Evolutionary conservation across 2,888 invertebrate species (phyloP).

Genomic region (Eupithecia inturbata): DNA sequence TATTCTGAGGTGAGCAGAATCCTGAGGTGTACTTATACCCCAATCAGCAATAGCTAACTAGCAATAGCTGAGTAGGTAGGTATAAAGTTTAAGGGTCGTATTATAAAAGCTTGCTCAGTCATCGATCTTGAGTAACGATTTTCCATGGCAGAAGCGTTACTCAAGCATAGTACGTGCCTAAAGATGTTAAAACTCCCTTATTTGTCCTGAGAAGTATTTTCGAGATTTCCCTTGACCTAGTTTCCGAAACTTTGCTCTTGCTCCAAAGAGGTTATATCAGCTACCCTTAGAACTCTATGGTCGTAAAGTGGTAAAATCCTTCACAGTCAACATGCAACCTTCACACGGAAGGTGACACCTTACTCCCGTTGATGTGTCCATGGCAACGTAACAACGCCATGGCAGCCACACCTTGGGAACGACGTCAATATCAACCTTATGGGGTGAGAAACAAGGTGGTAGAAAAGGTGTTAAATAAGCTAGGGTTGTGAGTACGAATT

Average conservation of each 20-base stretch:
- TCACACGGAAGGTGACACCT: not conserved
- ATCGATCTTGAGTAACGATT: too few relatives aligned
- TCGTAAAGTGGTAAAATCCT: not conserved
- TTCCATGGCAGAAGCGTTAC: too few relatives aligned
- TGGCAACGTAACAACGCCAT: not conserved
- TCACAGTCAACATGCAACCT: not conserved
- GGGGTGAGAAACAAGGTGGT: constrained; percentile 1
- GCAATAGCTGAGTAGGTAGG: too few relatives aligned
- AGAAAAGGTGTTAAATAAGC: not conserved
- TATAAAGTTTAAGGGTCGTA: too few relatives aligned
- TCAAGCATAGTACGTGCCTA: too few relatives aligned
- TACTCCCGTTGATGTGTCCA: not conserved
- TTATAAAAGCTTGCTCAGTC: too few relatives aligned
- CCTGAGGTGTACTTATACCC: too few relatives aligned
- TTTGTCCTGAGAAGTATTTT: too few relatives aligned
- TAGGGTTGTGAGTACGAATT: not conserved
- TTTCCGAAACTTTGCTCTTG: not conserved
- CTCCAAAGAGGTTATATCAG: not conserved
- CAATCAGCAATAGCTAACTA: too few relatives aligned
- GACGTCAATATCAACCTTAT: not conserved
- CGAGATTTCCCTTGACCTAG: too few relatives aligned
- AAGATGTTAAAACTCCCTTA: too few relatives aligned
- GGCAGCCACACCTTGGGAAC: not conserved
- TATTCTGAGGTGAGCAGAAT: too few relatives aligned
- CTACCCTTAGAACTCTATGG: not conserved